These are phyloP conservation scores for Melanogrammus aeglefinus DNA, from an alignment of 2,797 vertebrate genomes.

Conservation along the genomic window DNA sequence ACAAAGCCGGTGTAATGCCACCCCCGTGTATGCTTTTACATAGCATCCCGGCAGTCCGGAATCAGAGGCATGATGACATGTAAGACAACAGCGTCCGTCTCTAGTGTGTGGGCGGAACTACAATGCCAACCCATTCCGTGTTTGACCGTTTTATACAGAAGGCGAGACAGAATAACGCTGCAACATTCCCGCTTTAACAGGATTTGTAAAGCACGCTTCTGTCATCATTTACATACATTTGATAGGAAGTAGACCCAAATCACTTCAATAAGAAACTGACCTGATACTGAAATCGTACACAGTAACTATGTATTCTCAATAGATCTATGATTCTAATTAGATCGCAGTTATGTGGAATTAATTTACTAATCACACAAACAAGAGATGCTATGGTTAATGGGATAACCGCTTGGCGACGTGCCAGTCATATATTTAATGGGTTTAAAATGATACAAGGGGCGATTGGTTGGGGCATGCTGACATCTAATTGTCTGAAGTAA, in stretches of 20 bases:
- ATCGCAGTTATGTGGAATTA: constrained; percentile 9
- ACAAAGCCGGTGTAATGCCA: no score
- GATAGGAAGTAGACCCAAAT: constrained; percentile 52
- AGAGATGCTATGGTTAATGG: constrained; percentile 46
- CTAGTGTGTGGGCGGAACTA: no score
- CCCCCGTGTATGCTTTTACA: no score
- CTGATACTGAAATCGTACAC: constrained; percentile 28
- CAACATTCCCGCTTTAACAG: no score
- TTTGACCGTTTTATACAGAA: no score
- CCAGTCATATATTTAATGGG: constrained; percentile 51
- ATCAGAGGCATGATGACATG: no score
- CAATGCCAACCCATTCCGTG: no score
- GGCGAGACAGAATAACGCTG: no score
- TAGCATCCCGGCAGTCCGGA: no score
- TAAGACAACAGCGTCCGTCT: no score
- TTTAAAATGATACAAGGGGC: constrained; percentile 51
- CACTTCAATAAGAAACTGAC: constrained; percentile 34
- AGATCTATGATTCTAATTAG: constrained; percentile 37
- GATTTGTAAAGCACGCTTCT: neutral
- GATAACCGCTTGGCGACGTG: constrained; percentile 34
- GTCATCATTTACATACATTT: constrained; percentile 8
- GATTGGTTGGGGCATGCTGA: constrained; percentile 60
- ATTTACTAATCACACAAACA: constrained; percentile 21
- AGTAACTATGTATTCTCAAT: constrained; percentile 12
- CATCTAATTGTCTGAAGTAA: constrained; percentile 38